A percentile compares a stretch with the other conserved stretches of the same genome.
Conservation (phyloP, 1,140 invertebrate species). For the Carcinoscorpius rotundicauda region DNA sequence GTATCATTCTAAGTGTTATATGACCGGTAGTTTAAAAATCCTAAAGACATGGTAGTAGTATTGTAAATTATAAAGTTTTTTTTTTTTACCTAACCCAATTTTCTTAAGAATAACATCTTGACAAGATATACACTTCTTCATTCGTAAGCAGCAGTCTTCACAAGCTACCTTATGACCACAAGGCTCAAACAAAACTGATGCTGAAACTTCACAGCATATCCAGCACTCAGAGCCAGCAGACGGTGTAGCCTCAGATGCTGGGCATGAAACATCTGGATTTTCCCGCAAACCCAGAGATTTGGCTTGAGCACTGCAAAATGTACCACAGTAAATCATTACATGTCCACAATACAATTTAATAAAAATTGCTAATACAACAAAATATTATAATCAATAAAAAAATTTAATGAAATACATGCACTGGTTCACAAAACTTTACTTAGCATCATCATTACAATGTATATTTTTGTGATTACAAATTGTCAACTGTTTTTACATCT, state of each 20-base stretch:
- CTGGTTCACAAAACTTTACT: too few species aligned
- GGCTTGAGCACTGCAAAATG: conserved; percentile 13
- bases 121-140: conserved; percentile 68
- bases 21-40: too few species aligned
- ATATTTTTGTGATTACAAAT: too few species aligned
- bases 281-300: conserved; percentile 11
- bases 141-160: conserved; percentile 57
- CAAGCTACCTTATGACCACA: conserved; percentile 62
- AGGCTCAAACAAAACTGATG: conserved; percentile 53
- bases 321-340: neutral
- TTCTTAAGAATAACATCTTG: conserved; percentile 35
- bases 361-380: neutral
- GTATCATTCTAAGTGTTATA: too few species aligned
- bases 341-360: too few species aligned
- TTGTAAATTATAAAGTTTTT: too few species aligned
- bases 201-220: conserved; percentile 53
- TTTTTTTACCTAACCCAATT: conserved; percentile 7
- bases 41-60: too few species aligned
- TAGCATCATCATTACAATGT: too few species aligned
- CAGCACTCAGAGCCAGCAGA: conserved; percentile 42
- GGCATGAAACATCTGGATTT: conserved; percentile 2
- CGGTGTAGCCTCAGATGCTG: conserved; percentile 6
- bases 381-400: neutral
- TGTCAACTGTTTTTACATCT: too few species aligned
- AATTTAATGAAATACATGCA: too few species aligned